Evolutionary conservation across 2,113 vertebrate genomes (phyloP).

Genomic region (Lichenostomus cassidix): DNA sequence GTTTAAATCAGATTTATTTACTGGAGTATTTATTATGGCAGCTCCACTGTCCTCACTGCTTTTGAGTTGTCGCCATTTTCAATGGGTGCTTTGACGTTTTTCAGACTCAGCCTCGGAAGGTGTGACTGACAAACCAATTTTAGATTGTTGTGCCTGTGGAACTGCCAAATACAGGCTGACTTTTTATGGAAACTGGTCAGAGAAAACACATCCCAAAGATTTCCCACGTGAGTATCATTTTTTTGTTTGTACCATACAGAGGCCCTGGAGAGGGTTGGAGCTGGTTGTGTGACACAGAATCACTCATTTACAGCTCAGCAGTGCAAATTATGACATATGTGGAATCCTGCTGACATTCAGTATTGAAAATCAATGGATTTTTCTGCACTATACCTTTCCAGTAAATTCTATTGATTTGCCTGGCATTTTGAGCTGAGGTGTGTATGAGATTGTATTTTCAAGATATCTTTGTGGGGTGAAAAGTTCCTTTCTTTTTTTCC

Average conservation of each 20-base stretch:
- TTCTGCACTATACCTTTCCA: neutral
- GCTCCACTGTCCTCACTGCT: neutral
- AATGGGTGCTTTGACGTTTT: neutral
- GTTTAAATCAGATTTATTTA: neutral
- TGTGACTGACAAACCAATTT: constrained; percentile 78
- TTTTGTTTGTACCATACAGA: neutral
- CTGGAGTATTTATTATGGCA: neutral
- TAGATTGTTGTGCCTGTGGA: constrained; percentile 94
- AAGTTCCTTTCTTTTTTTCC: neutral
- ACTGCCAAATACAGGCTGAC: constrained; percentile 96
- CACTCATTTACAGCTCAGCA: neutral
- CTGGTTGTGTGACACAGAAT: neutral
- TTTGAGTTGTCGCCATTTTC: neutral
- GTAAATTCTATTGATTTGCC: neutral
- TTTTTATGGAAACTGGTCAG: constrained; percentile 97
- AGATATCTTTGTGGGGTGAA: neutral
- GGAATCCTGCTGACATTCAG: neutral
- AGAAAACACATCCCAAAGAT: constrained; percentile 93
- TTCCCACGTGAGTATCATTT: constrained; percentile 88
- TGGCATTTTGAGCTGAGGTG: neutral
- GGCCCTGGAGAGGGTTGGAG: neutral
- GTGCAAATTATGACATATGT: neutral
- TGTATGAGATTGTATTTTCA: neutral
- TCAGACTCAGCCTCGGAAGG: constrained; percentile 79
- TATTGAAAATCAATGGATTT: neutral